These are phyloP conservation scores for Lagocephalus sceleratus DNA, from an alignment of 2,797 vertebrate species.

Conservation along the genomic window DNA sequence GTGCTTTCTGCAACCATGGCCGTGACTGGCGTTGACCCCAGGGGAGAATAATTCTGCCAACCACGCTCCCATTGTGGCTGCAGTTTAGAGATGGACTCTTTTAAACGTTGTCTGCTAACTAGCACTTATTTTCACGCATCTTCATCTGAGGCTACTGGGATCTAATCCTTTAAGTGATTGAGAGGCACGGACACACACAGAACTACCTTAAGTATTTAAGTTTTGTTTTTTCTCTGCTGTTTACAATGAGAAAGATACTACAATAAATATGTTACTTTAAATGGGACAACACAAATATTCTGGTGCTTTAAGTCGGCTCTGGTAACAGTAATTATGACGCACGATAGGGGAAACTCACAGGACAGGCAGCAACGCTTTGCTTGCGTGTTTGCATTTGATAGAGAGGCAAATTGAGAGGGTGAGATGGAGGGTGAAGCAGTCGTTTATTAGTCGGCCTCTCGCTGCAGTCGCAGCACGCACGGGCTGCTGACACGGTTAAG, in stretches of 20 bases:
- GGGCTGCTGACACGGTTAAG: constrained; percentile 54
- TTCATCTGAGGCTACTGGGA: no score
- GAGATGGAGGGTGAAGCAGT: constrained; percentile 31
- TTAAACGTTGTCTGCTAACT: no score
- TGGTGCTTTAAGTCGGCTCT: not conserved
- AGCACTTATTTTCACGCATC: no score
- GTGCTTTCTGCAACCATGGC: no score
- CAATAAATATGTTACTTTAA: not conserved
- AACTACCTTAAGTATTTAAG: not conserved
- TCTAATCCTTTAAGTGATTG: no score
- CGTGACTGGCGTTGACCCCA: no score
- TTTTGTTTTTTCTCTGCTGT: not conserved
- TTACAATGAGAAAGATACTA: not conserved
- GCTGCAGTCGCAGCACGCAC: constrained; percentile 42
- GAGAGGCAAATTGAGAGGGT: constrained; percentile 19
- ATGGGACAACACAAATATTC: not conserved
- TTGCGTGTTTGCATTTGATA: constrained; percentile 6
- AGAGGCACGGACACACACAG: no score
- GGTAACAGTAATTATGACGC: constrained; percentile 13
- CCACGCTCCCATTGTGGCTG: no score
- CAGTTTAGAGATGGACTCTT: no score
- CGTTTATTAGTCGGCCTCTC: constrained; percentile 34
- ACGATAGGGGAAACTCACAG: constrained; percentile 1
- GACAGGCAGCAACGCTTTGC: not conserved
- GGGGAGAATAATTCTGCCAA: no score